phyloP scores from a whole-genome alignment of 2,113 vertebrate genomes.

The Solenodon paradoxus region DNA sequence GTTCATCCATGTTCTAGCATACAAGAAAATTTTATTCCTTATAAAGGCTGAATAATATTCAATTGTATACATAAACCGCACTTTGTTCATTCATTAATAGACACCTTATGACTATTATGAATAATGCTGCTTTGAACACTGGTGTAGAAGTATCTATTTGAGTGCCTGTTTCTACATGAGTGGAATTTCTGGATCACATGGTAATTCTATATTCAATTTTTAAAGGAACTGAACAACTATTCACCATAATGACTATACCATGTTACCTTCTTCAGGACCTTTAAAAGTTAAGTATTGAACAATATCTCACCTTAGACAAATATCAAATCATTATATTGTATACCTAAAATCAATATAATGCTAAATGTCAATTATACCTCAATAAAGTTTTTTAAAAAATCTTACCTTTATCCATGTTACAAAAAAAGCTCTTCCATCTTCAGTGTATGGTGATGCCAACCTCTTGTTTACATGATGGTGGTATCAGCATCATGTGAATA shows the following conservation, averaged over 20 bases:
- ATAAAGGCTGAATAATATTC: not conserved
- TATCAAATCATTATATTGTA: too few species aligned
- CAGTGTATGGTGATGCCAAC: not conserved
- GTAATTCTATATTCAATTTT: not conserved
- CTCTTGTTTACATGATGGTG: not conserved
- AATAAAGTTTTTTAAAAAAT: too few species aligned
- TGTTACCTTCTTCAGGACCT: too few species aligned
- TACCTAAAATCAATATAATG: too few species aligned
- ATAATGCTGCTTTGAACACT: not conserved
- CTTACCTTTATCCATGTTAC: not conserved
- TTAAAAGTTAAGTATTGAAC: not conserved
- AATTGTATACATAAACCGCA: not conserved
- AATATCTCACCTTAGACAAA: too few species aligned
- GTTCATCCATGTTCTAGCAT: not conserved
- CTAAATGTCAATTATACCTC: too few species aligned
- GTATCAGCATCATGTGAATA: not conserved
- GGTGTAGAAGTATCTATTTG: not conserved
- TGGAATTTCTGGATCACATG: not conserved
- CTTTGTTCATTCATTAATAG: not conserved
- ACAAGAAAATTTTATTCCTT: not conserved
- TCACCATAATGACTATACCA: too few species aligned
- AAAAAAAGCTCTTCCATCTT: not conserved
- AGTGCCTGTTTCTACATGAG: not conserved
- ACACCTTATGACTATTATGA: not conserved
- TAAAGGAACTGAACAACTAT: too few species aligned